A percentile compares a stretch with the other conserved stretches of the same genome.
Evolutionary conservation across 2,888 invertebrate species (phyloP).

Genomic region (Drosophila heteroneura): DNA sequence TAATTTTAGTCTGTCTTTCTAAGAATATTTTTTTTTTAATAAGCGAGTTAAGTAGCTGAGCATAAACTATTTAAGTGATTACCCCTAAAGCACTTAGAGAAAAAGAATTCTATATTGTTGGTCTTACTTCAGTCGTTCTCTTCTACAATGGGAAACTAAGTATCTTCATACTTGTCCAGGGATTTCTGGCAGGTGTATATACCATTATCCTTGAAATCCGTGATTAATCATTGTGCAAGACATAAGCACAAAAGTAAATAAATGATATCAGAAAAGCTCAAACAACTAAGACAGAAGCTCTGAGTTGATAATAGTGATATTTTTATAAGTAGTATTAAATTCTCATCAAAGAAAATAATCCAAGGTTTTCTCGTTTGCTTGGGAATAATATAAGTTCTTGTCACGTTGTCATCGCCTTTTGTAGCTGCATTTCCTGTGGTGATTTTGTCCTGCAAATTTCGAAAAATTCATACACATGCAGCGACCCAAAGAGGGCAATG

Average conservation of each 20-base stretch:
- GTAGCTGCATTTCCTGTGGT: constrained; percentile 52
- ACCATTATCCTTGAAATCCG: background rate
- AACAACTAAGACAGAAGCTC: background rate
- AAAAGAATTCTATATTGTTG: too few species aligned
- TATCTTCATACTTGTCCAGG: too few species aligned
- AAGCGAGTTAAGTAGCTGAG: background rate
- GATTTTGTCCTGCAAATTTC: constrained; percentile 64
- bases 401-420: constrained; percentile 55
- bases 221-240: background rate
- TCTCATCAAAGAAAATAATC: background rate
- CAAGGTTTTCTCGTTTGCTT: background rate
- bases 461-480: constrained; percentile 55
- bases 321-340: background rate
- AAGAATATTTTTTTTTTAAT: background rate
- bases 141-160: too few species aligned
- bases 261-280: background rate
- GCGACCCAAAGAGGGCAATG: constrained; percentile 35
- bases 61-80: too few species aligned
- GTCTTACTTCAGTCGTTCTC: too few species aligned
- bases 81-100: too few species aligned
- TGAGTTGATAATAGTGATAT: background rate
- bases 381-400: background rate
- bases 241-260: background rate
- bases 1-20: background rate
- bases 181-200: background rate